Evolutionary conservation across 92 coral and sea anemone genomes (phyloP).

Genomic region (Muricea muricata): DNA sequence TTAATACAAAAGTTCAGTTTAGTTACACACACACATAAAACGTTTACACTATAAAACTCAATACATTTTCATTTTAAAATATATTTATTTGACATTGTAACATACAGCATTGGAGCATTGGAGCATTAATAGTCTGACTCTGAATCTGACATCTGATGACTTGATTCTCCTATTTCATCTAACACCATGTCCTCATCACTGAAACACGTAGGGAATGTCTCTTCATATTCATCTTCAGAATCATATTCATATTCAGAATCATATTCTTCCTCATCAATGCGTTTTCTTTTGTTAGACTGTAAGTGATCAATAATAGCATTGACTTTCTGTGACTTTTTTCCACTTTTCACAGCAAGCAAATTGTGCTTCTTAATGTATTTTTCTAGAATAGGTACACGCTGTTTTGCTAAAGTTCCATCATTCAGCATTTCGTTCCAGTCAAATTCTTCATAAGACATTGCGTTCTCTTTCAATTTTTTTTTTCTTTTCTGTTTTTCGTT

Average conservation of each 20-base stretch:
- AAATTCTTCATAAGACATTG: slow-evolving; percentile 52
- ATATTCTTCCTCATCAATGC: slow-evolving; percentile 18
- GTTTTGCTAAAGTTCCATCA: slow-evolving; percentile 59
- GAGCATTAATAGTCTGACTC: slow-evolving; percentile 11
- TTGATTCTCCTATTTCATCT: too few species aligned
- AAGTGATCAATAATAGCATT: slow-evolving; percentile 47
- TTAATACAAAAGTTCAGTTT: too few species aligned
- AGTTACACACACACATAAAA: too few species aligned
- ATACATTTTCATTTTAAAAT: too few species aligned
- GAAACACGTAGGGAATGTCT: too few species aligned
- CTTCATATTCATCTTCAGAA: too few species aligned
- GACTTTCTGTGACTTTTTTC: slow-evolving; percentile 70
- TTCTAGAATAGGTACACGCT: slow-evolving; percentile 61
- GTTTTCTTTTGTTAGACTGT: slow-evolving; percentile 2
- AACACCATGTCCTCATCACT: slow-evolving; percentile 22
- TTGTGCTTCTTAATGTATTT: slow-evolving; percentile 53
- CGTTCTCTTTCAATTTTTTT: slow-evolving; percentile 50
- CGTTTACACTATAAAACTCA: too few species aligned
- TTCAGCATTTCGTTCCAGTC: slow-evolving; percentile 60
- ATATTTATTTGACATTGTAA: too few species aligned
- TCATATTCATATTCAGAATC: too few species aligned
- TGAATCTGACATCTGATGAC: too few species aligned
- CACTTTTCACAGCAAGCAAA: slow-evolving; percentile 47
- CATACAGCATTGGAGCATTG: too few species aligned
- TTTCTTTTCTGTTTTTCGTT: slow-evolving; percentile 50